These are phyloP conservation scores for Tineola bisselliella DNA, from an alignment of 2,888 invertebrate species.

Conservation along the genomic window DNA sequence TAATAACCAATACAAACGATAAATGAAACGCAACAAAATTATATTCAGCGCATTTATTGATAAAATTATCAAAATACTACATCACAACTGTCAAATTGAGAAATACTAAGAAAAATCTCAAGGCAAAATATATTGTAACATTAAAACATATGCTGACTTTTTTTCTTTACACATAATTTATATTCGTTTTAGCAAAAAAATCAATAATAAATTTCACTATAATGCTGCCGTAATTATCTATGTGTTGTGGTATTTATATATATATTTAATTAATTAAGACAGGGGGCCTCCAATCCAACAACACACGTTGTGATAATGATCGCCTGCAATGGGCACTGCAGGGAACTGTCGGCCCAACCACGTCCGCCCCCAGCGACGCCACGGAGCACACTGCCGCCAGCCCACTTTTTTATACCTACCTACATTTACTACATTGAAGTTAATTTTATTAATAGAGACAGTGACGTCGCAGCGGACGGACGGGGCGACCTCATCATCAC, in stretches of 20 bases:
- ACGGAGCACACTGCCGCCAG: not conserved
- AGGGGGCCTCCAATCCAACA: constrained; percentile 69
- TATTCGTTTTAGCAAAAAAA: constrained; percentile 17
- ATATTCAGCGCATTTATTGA: constrained; percentile 63
- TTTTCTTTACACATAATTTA: constrained; percentile 46
- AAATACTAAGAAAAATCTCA: constrained; percentile 59
- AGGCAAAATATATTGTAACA: constrained; percentile 53
- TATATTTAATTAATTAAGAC: constrained; percentile 28
- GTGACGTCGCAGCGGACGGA: not conserved
- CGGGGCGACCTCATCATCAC: constrained; percentile 13
- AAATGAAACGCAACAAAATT: constrained; percentile 10
- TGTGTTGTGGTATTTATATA: constrained; percentile 6
- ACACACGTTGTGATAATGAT: constrained; percentile 58
- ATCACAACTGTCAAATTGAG: constrained; percentile 61
- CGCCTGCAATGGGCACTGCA: constrained; percentile 59
- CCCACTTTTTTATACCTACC: too few relatives aligned
- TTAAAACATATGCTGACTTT: constrained; percentile 14
- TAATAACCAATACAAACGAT: not conserved
- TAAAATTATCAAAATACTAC: constrained; percentile 62
- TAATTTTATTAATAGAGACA: too few relatives aligned
- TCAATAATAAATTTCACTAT: not conserved
- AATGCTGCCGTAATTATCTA: not conserved
- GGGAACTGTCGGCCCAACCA: constrained; percentile 70
- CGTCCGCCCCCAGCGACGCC: constrained; percentile 11
- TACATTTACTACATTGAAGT: not conserved